Conservation (phyloP, 2,797 vertebrate genomes). For the Hypotaenidia philippensis region DNA sequence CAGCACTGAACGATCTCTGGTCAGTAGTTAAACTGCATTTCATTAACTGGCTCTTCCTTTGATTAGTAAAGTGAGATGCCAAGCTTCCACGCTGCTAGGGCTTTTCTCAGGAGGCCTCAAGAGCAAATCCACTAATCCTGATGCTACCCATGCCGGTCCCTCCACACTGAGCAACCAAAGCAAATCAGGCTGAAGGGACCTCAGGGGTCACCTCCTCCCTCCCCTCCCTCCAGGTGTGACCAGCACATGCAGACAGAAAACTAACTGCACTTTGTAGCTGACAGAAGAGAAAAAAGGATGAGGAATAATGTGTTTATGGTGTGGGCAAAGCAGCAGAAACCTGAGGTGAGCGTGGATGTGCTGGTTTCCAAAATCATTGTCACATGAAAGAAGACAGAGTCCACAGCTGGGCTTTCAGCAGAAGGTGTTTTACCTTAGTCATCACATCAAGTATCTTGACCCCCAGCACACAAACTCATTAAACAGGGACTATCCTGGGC, state of each 20-base stretch:
- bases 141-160: background rate
- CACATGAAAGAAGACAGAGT: background rate
- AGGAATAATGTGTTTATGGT: background rate
- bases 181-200: background rate
- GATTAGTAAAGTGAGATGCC: background rate
- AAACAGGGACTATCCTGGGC: background rate
- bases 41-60: background rate
- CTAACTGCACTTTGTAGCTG: background rate
- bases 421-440: background rate
- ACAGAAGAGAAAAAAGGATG: background rate
- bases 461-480: background rate
- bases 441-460: background rate
- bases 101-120: background rate
- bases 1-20: background rate
- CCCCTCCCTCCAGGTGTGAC: background rate
- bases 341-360: background rate
- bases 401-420: background rate
- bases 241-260: background rate
- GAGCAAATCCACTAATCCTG: background rate
- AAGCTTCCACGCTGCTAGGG: background rate
- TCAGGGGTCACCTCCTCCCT: background rate
- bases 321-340: background rate
- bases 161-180: background rate
- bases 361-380: background rate
- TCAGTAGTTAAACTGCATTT: slow-evolving; percentile 17